Conservation (phyloP, 2,113 vertebrate genomes). For the Petrocephalus microphthalmus region DNA sequence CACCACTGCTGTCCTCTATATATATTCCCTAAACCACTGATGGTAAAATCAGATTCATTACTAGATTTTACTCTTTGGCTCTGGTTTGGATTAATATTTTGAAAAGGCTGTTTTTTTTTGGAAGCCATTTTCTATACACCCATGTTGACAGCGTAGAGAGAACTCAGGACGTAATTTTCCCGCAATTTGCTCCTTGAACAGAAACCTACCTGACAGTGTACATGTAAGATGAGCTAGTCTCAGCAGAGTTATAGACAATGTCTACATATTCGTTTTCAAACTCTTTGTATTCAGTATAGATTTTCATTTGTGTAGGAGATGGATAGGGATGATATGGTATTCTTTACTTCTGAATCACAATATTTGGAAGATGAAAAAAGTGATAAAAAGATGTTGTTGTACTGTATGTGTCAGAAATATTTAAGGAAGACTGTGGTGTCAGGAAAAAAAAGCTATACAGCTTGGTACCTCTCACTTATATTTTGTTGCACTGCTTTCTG, state of each 20-base stretch:
- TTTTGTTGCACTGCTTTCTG: background rate
- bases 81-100: background rate
- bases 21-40: background rate
- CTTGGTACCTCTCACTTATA: background rate
- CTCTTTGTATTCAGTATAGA: slow-evolving; percentile 1
- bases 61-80: background rate
- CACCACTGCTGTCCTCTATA: too few relatives aligned
- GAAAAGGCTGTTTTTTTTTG: background rate
- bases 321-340: slow-evolving; percentile 13
- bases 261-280: slow-evolving; percentile 14
- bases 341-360: slow-evolving; percentile 17
- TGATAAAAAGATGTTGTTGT: background rate
- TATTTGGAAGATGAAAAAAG: background rate
- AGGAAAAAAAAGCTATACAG: background rate
- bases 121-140: slow-evolving; percentile 13
- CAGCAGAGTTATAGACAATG: slow-evolving; percentile 11
- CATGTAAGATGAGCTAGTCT: background rate
- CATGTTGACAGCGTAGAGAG: background rate
- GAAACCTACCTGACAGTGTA: slow-evolving; percentile 31
- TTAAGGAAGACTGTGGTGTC: background rate
- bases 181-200: slow-evolving; percentile 19
- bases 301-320: slow-evolving; percentile 12
- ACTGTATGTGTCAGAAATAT: background rate
- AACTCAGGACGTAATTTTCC: slow-evolving; percentile 1
- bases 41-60: background rate